Evolutionary conservation across 2,113 vertebrate genomes (phyloP).

Genomic region (Hypomesus transpacificus): DNA sequence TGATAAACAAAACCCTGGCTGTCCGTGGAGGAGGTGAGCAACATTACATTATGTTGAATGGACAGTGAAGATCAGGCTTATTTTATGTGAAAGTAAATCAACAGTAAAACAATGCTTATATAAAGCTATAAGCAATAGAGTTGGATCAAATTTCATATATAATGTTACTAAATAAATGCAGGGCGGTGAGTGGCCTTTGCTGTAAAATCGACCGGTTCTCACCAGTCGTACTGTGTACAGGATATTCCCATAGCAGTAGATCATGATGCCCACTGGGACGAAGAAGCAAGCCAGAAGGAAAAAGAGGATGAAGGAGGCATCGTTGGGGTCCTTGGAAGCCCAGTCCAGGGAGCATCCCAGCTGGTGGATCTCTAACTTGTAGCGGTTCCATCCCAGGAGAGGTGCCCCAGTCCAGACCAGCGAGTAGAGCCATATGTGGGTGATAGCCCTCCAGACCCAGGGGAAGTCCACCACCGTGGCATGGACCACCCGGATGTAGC

Average conservation of each 20-base stretch:
- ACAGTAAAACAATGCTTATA: too few relatives aligned
- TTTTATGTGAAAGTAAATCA: neutral
- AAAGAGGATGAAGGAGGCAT: slow-evolving; percentile 86
- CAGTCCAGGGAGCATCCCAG: slow-evolving; percentile 88
- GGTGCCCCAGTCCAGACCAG: slow-evolving; percentile 89
- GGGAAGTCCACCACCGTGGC: slow-evolving; percentile 86
- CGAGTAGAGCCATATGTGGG: slow-evolving; percentile 91
- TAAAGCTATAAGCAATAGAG: neutral
- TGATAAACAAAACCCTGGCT: slow-evolving; percentile 16
- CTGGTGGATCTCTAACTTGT: slow-evolving; percentile 83
- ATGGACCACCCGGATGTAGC: slow-evolving; percentile 86
- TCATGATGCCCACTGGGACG: slow-evolving; percentile 83
- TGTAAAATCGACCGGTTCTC: slow-evolving; percentile 46
- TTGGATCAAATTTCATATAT: too few relatives aligned
- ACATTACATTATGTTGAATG: too few relatives aligned
- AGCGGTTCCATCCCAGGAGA: slow-evolving; percentile 91
- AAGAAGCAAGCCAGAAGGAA: slow-evolving; percentile 87
- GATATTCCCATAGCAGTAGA: slow-evolving; percentile 92
- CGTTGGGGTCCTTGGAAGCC: slow-evolving; percentile 83
- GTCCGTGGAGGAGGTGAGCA: too few relatives aligned
- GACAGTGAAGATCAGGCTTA: too few relatives aligned
- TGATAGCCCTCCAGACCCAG: slow-evolving; percentile 86
- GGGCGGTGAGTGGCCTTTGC: too few relatives aligned
- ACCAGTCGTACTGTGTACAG: slow-evolving; percentile 87
- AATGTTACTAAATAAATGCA: too few relatives aligned